Conservation (phyloP, 2,888 invertebrate genomes). For the Petrolisthes cinctipes region DNA sequence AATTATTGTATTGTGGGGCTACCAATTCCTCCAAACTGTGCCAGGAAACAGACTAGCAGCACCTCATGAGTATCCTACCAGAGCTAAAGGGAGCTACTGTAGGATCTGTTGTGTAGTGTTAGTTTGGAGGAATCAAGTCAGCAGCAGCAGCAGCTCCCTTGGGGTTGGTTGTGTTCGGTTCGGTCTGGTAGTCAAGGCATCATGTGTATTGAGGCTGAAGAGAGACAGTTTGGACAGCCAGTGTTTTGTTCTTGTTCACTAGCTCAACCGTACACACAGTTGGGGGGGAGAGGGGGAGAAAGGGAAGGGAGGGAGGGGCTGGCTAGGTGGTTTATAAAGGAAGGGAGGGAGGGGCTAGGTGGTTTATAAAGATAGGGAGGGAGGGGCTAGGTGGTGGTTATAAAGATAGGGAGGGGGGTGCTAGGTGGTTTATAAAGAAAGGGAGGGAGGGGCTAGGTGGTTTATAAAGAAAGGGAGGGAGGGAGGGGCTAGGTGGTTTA, state of each 20-base stretch:
- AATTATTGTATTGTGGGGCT: too few species aligned
- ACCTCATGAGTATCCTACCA: too few species aligned
- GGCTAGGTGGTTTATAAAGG: neutral
- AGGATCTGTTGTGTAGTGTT: too few species aligned
- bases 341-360: neutral
- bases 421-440: too few species aligned
- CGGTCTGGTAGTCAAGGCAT: neutral
- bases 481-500: neutral
- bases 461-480: neutral
- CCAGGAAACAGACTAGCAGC: neutral
- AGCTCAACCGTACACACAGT: constrained; percentile 9
- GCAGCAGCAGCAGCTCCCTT: too few species aligned
- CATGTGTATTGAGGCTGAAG: constrained; percentile 30
- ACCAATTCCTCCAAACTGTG: neutral
- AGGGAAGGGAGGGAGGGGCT: neutral
- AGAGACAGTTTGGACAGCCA: constrained; percentile 57
- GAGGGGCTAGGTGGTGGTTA: too few species aligned
- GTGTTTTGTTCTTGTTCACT: constrained; percentile 55
- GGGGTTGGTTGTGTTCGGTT: too few species aligned
- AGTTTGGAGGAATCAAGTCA: too few species aligned
- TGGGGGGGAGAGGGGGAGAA: neutral
- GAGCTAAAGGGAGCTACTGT: too few species aligned
- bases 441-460: neutral
- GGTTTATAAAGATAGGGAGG: too few species aligned
- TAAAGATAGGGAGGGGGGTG: too few species aligned